phyloP scores from a whole-genome alignment of 1,140 invertebrate species.

The Elysia chlorotica region DNA sequence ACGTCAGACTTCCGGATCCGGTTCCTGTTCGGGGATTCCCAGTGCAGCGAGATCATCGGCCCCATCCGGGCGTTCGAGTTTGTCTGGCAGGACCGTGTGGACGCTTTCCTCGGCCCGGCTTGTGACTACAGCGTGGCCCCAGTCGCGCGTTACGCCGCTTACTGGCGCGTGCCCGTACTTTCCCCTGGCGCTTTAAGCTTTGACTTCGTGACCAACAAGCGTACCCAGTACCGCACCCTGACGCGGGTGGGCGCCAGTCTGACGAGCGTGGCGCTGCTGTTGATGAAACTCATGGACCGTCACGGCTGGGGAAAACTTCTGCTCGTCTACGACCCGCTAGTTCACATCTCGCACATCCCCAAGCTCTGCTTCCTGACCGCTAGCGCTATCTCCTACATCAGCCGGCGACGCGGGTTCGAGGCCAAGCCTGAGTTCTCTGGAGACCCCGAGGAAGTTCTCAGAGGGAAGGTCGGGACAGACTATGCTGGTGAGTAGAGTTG shows the following conservation, averaged over 20 bases:
- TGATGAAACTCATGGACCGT: background rate
- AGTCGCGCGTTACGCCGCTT: conserved; percentile 82
- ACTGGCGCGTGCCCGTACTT: conserved; percentile 84
- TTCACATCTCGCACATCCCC: background rate
- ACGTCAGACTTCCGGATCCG: background rate
- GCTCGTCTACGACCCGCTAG: background rate
- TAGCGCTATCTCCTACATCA: background rate
- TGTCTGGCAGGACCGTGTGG: background rate
- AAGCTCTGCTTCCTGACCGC: background rate
- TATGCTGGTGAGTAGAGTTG: no score
- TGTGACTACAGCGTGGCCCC: conserved; percentile 91
- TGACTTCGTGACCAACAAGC: background rate
- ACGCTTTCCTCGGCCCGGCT: conserved; percentile 83
- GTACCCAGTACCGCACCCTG: background rate
- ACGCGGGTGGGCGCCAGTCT: background rate
- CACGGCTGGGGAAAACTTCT: background rate
- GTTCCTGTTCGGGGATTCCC: background rate
- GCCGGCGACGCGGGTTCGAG: no score
- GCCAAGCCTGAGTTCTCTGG: no score
- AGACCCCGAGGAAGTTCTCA: no score
- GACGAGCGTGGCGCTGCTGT: background rate
- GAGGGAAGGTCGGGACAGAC: no score
- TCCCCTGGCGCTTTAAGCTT: conserved; percentile 75
- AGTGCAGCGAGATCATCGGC: background rate
- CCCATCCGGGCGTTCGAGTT: background rate